A percentile compares a stretch with the other conserved stretches of the same genome.
These are phyloP conservation scores for Apodemia mormo DNA, from an alignment of 2,888 invertebrate genomes.

Conservation along the genomic window DNA sequence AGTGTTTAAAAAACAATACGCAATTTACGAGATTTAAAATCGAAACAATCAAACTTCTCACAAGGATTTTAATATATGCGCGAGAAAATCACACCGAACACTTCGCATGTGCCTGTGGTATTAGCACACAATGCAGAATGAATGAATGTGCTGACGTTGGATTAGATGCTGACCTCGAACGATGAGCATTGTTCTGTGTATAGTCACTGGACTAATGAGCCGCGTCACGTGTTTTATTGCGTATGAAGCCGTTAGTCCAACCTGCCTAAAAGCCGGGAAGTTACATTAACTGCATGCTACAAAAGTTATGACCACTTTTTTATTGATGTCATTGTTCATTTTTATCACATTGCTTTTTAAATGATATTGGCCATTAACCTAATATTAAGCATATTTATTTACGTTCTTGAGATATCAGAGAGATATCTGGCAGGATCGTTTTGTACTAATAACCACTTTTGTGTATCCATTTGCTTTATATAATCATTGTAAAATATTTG, in stretches of 20 bases:
- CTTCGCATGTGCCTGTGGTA: conserved; percentile 23
- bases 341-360: neutral
- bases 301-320: neutral
- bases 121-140: conserved; percentile 34
- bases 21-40: neutral
- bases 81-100: conserved; percentile 23
- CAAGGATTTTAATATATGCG: conserved; percentile 2
- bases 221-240: conserved; percentile 13
- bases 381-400: too few relatives aligned
- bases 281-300: neutral
- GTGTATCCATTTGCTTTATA: too few relatives aligned
- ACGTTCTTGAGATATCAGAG: too few relatives aligned
- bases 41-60: conserved; percentile 1
- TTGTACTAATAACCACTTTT: too few relatives aligned
- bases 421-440: too few relatives aligned
- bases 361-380: too few relatives aligned
- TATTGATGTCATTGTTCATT: neutral
- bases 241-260: neutral
- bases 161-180: conserved; percentile 26
- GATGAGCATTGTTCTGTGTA: conserved; percentile 18
- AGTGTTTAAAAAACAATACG: neutral
- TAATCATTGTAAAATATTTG: too few relatives aligned
- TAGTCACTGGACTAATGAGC: neutral
- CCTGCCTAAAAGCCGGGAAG: neutral
- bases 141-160: conserved; percentile 23